Evolutionary conservation across 2,888 invertebrate species (phyloP).

Genomic region (Ophonus ardosiacus): DNA sequence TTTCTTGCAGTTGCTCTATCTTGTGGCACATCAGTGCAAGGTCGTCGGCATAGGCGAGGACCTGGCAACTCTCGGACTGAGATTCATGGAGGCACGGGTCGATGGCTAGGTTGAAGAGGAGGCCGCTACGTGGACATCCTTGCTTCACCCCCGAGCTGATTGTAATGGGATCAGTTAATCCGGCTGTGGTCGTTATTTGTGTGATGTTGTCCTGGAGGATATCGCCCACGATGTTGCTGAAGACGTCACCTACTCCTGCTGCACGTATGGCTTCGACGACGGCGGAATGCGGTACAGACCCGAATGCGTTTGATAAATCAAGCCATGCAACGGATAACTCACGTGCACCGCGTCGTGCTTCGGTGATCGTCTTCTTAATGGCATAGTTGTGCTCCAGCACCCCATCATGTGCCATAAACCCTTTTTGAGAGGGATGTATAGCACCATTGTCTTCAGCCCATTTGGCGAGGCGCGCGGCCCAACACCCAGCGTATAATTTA

Average conservation of each 20-base stretch:
- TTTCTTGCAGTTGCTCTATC: neutral
- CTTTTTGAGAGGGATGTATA: conserved; percentile 68
- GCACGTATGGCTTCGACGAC: conserved; percentile 67
- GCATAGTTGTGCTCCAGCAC: conserved; percentile 72
- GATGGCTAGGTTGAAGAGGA: conserved; percentile 31
- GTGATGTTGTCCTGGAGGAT: conserved; percentile 5
- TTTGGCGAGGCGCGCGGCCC: neutral
- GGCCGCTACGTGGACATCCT: conserved; percentile 37
- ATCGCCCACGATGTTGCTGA: neutral
- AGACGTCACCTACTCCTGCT: neutral
- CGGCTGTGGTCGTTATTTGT: neutral
- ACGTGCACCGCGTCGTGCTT: conserved; percentile 65
- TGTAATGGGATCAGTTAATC: neutral
- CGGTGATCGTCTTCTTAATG: conserved; percentile 69
- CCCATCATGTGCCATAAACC: conserved; percentile 72
- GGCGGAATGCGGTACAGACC: conserved; percentile 70
- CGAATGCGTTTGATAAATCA: conserved; percentile 73
- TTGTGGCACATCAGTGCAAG: neutral
- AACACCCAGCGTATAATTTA: conserved; percentile 19
- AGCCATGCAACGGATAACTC: conserved; percentile 70
- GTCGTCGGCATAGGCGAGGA: conserved; percentile 10
- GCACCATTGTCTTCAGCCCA: neutral
- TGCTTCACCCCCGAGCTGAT: conserved; percentile 20
- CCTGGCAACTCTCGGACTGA: neutral
- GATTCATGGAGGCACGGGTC: conserved; percentile 10